These are phyloP conservation scores for Hippocampus comes DNA, from an alignment of 2,113 vertebrate genomes.

Conservation along the genomic window DNA sequence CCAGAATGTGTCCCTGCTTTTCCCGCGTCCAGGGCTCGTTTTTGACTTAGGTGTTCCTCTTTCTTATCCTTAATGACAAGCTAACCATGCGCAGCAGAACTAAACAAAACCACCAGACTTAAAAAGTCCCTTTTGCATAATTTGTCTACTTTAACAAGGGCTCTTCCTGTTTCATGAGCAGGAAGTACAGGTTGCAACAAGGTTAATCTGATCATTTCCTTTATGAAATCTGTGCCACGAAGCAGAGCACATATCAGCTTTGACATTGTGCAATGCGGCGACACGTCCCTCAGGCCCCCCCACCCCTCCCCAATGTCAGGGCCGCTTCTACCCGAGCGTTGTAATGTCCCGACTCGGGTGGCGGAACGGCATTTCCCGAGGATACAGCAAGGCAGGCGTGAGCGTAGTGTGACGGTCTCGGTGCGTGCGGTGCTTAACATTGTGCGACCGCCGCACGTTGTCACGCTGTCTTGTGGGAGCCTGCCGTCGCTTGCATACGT, in stretches of 20 bases:
- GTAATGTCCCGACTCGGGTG: slow-evolving; percentile 9
- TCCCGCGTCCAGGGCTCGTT: background rate
- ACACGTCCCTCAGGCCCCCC: background rate
- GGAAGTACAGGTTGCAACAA: slow-evolving; percentile 4
- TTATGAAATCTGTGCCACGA: background rate
- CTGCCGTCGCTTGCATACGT: slow-evolving; percentile 5
- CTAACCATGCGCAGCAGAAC: background rate
- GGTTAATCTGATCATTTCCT: slow-evolving; percentile 6
- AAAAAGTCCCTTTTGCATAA: background rate
- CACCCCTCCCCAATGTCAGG: background rate
- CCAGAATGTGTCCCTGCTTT: too few relatives aligned
- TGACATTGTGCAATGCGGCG: background rate
- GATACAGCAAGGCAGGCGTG: slow-evolving; percentile 21
- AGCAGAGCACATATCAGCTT: background rate
- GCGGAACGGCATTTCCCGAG: slow-evolving; percentile 28
- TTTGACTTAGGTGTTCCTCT: background rate
- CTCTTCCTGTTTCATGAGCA: background rate
- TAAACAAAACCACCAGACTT: background rate
- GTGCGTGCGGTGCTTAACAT: slow-evolving; percentile 59
- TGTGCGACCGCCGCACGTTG: slow-evolving; percentile 58
- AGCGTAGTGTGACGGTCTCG: slow-evolving; percentile 54
- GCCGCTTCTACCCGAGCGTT: background rate
- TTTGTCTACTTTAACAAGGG: background rate
- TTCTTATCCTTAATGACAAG: background rate
- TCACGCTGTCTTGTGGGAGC: slow-evolving; percentile 52